phyloP scores from a whole-genome alignment of 2,797 vertebrate species.

The Antennarius maculatus region DNA sequence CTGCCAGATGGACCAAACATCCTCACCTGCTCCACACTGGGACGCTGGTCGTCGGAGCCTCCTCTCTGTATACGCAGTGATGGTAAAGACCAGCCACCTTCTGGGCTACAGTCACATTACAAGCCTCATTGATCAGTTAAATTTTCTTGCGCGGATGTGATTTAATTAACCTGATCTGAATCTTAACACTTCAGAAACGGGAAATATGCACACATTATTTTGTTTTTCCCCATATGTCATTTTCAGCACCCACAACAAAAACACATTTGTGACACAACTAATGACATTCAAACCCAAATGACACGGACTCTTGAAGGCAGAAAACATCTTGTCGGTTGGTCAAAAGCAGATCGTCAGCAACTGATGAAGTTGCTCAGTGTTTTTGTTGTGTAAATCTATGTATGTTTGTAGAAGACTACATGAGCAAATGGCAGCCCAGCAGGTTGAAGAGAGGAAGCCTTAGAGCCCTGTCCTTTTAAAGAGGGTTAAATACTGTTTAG shows the following conservation, averaged over 20 bases:
- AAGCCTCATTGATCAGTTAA: no score
- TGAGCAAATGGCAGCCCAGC: background rate
- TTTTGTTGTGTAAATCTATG: background rate
- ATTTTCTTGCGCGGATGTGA: no score
- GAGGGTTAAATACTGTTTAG: background rate
- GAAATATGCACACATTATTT: no score
- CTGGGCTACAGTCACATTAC: background rate
- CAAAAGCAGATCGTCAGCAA: no score
- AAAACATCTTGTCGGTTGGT: no score
- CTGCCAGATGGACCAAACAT: slow-evolving; percentile 71
- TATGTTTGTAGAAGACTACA: background rate
- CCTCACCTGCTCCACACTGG: slow-evolving; percentile 71
- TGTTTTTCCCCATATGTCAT: no score
- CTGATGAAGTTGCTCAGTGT: no score
- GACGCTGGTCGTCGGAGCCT: slow-evolving; percentile 77
- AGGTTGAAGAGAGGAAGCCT: background rate
- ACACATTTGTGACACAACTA: no score
- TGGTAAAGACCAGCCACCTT: slow-evolving; percentile 46
- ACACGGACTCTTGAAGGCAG: no score
- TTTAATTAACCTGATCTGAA: no score
- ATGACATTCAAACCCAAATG: no score
- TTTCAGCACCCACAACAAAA: background rate
- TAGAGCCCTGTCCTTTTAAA: background rate
- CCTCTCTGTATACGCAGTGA: slow-evolving; percentile 76
- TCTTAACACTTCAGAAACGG: no score